Evolutionary conservation across 2,113 vertebrate species (phyloP).

Genomic region (Pluvianellus socialis): DNA sequence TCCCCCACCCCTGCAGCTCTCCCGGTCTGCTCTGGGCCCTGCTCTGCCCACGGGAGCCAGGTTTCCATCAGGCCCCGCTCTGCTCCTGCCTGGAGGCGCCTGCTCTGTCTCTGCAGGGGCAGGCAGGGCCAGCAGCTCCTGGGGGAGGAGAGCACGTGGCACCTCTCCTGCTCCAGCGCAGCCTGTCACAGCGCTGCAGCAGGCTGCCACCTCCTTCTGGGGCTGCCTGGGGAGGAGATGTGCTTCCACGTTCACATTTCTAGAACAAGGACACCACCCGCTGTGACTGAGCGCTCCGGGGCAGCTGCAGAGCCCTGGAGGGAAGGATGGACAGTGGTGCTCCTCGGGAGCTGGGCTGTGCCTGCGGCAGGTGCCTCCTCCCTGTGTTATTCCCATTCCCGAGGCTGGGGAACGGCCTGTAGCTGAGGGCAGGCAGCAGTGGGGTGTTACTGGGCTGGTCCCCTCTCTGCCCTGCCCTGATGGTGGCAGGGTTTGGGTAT

Average conservation of each 20-base stretch:
- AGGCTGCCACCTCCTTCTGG: background rate
- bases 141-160: accelerated
- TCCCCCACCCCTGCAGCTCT: background rate
- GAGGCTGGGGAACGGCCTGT: background rate
- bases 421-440: too few relatives aligned
- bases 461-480: background rate
- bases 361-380: background rate
- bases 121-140: background rate
- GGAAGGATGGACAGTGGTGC: too few relatives aligned
- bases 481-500: background rate
- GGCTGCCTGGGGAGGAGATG: background rate
- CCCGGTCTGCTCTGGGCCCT: too few relatives aligned
- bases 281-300: too few relatives aligned
- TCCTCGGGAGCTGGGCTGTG: background rate
- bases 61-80: background rate
- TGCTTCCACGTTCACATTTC: background rate
- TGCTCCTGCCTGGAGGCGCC: background rate
- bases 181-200: background rate
- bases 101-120: background rate
- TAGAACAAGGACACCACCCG: accelerated
- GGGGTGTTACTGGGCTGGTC: background rate
- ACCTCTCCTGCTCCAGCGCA: background rate
- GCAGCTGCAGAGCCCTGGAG: background rate
- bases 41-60: accelerated
- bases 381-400: accelerated